These are phyloP conservation scores for Brachyopa scutellaris DNA, from an alignment of 2,888 invertebrate genomes.

Conservation along the genomic window DNA sequence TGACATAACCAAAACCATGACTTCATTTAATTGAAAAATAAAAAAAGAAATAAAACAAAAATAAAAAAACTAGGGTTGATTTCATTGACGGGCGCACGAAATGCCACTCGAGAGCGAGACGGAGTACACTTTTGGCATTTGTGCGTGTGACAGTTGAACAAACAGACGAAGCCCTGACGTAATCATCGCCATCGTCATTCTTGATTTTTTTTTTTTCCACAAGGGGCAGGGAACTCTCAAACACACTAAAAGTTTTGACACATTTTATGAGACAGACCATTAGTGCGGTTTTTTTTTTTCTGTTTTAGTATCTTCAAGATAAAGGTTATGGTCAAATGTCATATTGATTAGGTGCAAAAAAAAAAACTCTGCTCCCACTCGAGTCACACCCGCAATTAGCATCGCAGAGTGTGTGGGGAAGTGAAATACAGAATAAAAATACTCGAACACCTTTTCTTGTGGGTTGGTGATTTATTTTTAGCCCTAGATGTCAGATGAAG, in stretches of 20 bases:
- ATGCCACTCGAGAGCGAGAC: slow-evolving; percentile 56
- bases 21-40: slow-evolving; percentile 44
- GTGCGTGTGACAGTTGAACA: slow-evolving; percentile 61
- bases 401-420: slow-evolving; percentile 15
- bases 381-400: slow-evolving; percentile 68
- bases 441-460: slow-evolving; percentile 27
- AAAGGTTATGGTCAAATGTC: slow-evolving; percentile 68
- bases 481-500: slow-evolving; percentile 48
- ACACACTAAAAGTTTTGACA: slow-evolving; percentile 39
- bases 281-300: neutral
- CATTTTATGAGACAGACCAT: slow-evolving; percentile 4
- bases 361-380: slow-evolving; percentile 23
- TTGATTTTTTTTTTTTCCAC: slow-evolving; percentile 38
- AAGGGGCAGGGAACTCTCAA: slow-evolving; percentile 1
- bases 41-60: slow-evolving; percentile 27
- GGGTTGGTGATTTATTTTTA: slow-evolving; percentile 53
- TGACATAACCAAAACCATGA: slow-evolving; percentile 67
- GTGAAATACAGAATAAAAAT: neutral
- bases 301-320: slow-evolving; percentile 35
- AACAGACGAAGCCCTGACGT: slow-evolving; percentile 57
- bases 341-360: slow-evolving; percentile 62
- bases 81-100: slow-evolving; percentile 49
- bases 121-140: slow-evolving; percentile 17
- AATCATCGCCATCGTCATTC: slow-evolving; percentile 38
- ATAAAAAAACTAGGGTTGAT: slow-evolving; percentile 45